These are phyloP conservation scores for Drosophila kurseongensis DNA, from an alignment of 1,140 invertebrate species.

Conservation along the genomic window DNA sequence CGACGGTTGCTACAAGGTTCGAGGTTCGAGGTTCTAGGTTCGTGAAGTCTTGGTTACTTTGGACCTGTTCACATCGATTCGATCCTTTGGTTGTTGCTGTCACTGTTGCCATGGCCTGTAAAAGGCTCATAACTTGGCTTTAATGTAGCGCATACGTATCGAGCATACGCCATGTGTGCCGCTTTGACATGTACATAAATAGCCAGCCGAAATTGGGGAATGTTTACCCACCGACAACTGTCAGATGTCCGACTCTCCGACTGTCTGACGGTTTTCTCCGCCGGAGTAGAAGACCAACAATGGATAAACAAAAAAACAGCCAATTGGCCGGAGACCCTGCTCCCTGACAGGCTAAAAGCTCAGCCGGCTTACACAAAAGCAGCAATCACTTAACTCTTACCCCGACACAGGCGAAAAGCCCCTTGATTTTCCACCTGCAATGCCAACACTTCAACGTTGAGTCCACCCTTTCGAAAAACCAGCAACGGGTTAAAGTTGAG, in stretches of 20 bases:
- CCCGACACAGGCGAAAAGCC: not conserved
- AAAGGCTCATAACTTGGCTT: slow-evolving; percentile 57
- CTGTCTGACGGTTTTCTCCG: slow-evolving; percentile 4
- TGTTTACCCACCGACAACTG: slow-evolving; percentile 35
- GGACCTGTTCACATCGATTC: slow-evolving; percentile 5
- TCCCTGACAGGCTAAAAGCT: slow-evolving; percentile 34
- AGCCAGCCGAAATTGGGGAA: slow-evolving; percentile 30
- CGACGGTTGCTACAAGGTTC: slow-evolving; percentile 43
- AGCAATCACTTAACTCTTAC: slow-evolving; percentile 46
- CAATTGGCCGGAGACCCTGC: slow-evolving; percentile 1
- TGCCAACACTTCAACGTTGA: slow-evolving; percentile 9
- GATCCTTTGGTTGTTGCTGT: slow-evolving; percentile 9
- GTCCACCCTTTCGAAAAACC: not conserved
- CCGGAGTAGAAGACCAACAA: slow-evolving; percentile 7
- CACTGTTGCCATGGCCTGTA: slow-evolving; percentile 51
- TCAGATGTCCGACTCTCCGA: slow-evolving; percentile 17
- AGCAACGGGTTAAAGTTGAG: not conserved
- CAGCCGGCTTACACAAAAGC: slow-evolving; percentile 18
- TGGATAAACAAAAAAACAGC: slow-evolving; percentile 21
- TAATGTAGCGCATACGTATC: slow-evolving; percentile 39
- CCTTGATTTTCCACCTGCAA: slow-evolving; percentile 19
- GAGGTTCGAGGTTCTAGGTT: slow-evolving; percentile 3
- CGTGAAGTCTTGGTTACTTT: slow-evolving; percentile 37
- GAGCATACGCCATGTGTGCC: slow-evolving; percentile 48
- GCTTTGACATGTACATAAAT: slow-evolving; percentile 50